Base-by-base conservation (phyloP, 2,797 vertebrate genomes). In the Gadopsis marmoratus region DNA sequence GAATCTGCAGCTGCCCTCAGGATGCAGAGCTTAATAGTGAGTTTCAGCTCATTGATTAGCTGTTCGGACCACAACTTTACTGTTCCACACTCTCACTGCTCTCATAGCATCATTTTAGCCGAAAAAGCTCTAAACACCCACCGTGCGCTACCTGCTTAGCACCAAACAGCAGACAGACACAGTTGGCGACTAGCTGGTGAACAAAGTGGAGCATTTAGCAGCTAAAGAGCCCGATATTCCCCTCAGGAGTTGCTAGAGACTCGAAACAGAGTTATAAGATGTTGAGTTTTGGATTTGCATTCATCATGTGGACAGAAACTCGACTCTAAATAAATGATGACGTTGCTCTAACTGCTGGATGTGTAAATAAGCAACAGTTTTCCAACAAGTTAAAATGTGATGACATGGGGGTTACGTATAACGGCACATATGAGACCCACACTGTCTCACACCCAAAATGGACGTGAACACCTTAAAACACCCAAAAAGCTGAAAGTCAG, bases 391-490 rank as follows among this genome's bases (percentile, higher is more conserved):
- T 50, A 63, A 47, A 63, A 45, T 17, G 14, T 7, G 12, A 29
- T 31, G 47, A n/a, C n/a, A 9, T 50, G 8, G 12, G 35, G 21
- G 17, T 31, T 14, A 10, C 7, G 23, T 45, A 17, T 7, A 31
- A 14, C 7, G 31, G 17, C 11, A 56, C 29, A 14, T 39, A 59
- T 14, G n/a, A 23, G 51, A 51, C 58, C 26, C 16, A 39, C 19
- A 33, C 19, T 26, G 14, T 50, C 51, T 26, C 26, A 26, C 19
- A 45, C 29, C 33, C 6, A 7, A 16, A 3, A 37, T 23, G 31
- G 1, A 31, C n/a, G 41, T 41, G 10, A 79, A 67, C 63, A 60
- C 13, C 29, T 60, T 17, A 29, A 71, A 62, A 58, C 9, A n/a
- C 19, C 4, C 9, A 37, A 23, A 47, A 47, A 55, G 10, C 14